These are phyloP conservation scores for Campoletis raptor DNA, from an alignment of 2,888 invertebrate species.

Conservation along the genomic window DNA sequence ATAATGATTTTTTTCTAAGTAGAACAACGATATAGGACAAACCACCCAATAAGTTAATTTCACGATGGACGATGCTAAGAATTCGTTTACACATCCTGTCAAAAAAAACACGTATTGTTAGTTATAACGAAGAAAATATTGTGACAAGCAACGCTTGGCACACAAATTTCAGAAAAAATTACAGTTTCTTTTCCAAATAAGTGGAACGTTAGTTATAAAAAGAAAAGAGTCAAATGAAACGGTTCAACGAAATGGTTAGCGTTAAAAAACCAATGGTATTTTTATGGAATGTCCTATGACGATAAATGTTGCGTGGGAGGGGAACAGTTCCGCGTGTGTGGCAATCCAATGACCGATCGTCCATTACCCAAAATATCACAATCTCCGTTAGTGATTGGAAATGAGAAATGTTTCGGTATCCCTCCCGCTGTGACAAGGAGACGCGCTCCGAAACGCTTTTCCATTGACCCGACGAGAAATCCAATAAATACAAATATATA, in stretches of 20 bases:
- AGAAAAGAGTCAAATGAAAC: not conserved
- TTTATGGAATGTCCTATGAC: not conserved
- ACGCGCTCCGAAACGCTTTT: conserved; percentile 16
- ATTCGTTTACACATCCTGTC: not conserved
- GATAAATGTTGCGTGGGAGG: conserved; percentile 26
- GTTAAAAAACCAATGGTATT: conserved; percentile 1
- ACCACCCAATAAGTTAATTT: not conserved
- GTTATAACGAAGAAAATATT: not conserved
- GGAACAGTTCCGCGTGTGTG: conserved; percentile 24
- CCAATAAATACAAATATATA: not conserved
- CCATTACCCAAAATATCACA: conserved; percentile 38
- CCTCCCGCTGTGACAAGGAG: conserved; percentile 1
- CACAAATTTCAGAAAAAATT: not conserved
- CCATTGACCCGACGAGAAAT: not conserved
- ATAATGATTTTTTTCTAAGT: not conserved
- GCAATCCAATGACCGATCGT: conserved; percentile 14
- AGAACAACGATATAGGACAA: not conserved
- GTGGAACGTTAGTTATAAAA: not conserved
- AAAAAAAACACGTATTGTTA: not conserved
- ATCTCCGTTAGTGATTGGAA: conserved; percentile 36
- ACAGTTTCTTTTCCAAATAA: not conserved
- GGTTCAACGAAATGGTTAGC: not conserved
- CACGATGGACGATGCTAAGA: not conserved
- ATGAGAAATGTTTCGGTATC: conserved; percentile 19
- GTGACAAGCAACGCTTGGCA: not conserved